Evolutionary conservation across 2,113 vertebrate genomes (phyloP).

Genomic region (Furnarius figulus): DNA sequence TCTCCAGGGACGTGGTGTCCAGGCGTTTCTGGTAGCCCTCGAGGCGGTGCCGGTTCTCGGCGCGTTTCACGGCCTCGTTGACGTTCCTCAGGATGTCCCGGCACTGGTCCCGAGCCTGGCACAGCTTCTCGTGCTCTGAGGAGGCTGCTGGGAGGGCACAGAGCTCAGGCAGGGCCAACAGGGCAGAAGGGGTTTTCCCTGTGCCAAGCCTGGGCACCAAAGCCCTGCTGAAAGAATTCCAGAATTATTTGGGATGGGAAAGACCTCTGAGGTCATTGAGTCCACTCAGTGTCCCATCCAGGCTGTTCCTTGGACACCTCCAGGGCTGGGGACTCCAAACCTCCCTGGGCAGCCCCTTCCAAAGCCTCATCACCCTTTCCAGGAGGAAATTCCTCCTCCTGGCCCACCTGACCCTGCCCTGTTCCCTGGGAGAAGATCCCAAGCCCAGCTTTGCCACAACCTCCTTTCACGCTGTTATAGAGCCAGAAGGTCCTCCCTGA

Average conservation of each 20-base stretch:
- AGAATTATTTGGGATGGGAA: background rate
- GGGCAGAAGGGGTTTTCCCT: no score
- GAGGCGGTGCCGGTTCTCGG: slow-evolving; percentile 84
- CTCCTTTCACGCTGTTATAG: no score
- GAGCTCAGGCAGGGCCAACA: background rate
- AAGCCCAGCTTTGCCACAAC: no score
- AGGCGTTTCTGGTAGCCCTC: slow-evolving; percentile 89
- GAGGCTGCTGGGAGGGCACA: slow-evolving; percentile 30
- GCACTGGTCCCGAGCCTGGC: slow-evolving; percentile 84
- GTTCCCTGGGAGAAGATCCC: no score
- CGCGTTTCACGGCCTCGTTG: slow-evolving; percentile 86
- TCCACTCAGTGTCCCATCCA: background rate
- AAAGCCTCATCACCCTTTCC: background rate
- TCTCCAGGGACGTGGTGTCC: slow-evolving; percentile 80
- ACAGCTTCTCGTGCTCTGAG: slow-evolving; percentile 81
- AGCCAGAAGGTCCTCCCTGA: no score
- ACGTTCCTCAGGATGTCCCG: slow-evolving; percentile 86
- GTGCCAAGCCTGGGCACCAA: no score
- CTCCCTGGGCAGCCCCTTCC: background rate
- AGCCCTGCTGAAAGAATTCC: background rate
- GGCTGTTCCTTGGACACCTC: background rate
- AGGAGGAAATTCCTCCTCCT: background rate
- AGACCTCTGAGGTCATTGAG: background rate
- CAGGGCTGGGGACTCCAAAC: background rate
- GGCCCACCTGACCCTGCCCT: background rate